Evolutionary conservation across 2,888 invertebrate species (phyloP), one percentile per base, ranked within the genome.

Genomic region (Pocota personata): DNA sequence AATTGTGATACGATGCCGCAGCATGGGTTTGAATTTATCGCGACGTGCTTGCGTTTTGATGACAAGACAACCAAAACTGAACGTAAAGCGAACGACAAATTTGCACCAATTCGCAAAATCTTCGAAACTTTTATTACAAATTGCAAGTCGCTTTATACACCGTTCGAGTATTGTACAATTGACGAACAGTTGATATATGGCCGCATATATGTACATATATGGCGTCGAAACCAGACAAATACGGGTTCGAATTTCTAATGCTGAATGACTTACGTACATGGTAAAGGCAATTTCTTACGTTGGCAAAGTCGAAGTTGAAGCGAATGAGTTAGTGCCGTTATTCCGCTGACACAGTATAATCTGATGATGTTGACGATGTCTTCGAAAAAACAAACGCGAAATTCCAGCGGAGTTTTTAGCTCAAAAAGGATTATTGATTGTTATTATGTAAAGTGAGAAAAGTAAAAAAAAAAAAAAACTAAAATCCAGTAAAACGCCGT

Each of bases 371-470:
- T 76, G 12, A 76, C 75, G n/a, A n/a, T n/a, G n/a, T 66, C 58
- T 82, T 37, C 30, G 55, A 30, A 71, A 82, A 57, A 57, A 69
- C n/a, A 76, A 82, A 40, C 40, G 67, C 19, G 80, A 67, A 48
- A 76, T 82, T 43, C 75, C 62, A 69, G 10, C 21, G 50, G 8
- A 60, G 21, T 62, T 62, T 32, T 16, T 62, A 69, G 37, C 50
- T 58, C 40, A 27, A 30, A 10, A 14, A 24, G 60, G n/a, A n/a
- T n/a, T n/a, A n/a, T n/a, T n/a, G n/a, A n/a, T n/a, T n/a, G n/a
- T n/a, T n/a, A n/a, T n/a, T n/a, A n/a, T n/a, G n/a, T n/a, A n/a
- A n/a, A n/a, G n/a, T n/a, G n/a, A n/a, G n/a, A n/a, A n/a, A n/a
- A n/a, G n/a, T n/a, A n/a, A n/a, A n/a, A n/a, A n/a, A n/a, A n/a